A percentile compares a stretch with the other conserved stretches of the same genome.
phyloP scores from a whole-genome alignment of 2,113 vertebrate genomes.

The Prunella himalayana region DNA sequence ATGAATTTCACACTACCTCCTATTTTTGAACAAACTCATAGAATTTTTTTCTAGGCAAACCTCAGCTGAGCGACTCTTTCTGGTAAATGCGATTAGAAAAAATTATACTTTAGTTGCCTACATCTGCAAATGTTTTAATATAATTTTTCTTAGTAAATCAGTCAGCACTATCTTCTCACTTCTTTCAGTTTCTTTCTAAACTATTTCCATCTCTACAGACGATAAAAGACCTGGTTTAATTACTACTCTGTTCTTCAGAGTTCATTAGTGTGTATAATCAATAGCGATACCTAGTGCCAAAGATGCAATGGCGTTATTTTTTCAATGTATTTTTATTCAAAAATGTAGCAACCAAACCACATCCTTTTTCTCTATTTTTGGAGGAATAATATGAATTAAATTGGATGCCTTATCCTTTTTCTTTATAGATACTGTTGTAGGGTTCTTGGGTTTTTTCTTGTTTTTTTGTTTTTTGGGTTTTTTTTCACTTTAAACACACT shows the following conservation, averaged over 20 bases:
- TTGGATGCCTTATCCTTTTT: background rate
- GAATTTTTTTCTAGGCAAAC: conserved; percentile 1
- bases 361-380: background rate
- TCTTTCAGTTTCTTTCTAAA: background rate
- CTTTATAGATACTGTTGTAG: background rate
- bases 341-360: background rate
- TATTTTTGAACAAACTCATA: background rate
- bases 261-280: background rate
- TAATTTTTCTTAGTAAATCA: background rate
- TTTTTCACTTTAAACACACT: background rate
- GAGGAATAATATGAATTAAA: background rate
- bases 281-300: rapidly evolving
- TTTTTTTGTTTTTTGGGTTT: rapidly evolving
- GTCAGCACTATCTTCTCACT: background rate
- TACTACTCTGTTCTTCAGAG: background rate
- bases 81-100: background rate
- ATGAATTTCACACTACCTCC: background rate
- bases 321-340: background rate
- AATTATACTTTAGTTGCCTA: background rate
- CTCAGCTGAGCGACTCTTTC: background rate
- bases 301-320: background rate
- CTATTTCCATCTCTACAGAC: background rate
- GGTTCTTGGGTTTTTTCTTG: background rate
- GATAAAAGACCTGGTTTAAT: background rate
- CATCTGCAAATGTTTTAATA: background rate